Evolutionary conservation across 2,888 invertebrate species (phyloP), one percentile per base, ranked within the genome.

Genomic region (Blastobasis lacticolella): DNA sequence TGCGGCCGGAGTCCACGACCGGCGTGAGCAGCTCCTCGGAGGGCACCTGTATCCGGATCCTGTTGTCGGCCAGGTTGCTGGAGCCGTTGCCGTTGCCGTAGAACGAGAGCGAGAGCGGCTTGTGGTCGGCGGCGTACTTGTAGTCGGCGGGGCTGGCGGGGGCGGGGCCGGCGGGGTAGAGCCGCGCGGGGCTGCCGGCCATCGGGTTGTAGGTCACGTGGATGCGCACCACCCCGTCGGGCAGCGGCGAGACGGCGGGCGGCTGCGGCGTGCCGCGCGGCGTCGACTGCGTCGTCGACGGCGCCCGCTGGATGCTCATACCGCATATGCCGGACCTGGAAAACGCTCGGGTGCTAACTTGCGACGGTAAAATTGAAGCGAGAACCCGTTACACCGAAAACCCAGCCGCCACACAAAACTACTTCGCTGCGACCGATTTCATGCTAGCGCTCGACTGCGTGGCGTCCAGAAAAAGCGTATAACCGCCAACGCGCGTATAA

Each of bases 161-260:
- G 71, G 23, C 23, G 60, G 90, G 67, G 75, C 85, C 66, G 70
- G 83, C 62, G 62, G 90, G 68, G 71, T 89, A 90, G 1, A 90
- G 71, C 51, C 78, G 84, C 1, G 84, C 84, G 8, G 91, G 91
- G 59, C 89, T 88, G n/a, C 91, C 90, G 0, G 81, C 69, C 5
- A 82, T 65, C 0, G 89, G 88, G 61, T 90, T 90, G 76, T 94
- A 94, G 1, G 94, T 94, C 50, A 95, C 94, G 77, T 94, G 94
- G 59, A 95, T 94, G 55, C 94, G 89, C 49, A 95, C 91, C 46
- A 94, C 91, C 75, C 94, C 94, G 46, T 88, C 88, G 0, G 83
- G 80, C 45, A 81, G 69, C 0, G 93, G 93, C 36, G 92, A 92
- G 47, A 90, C 91, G 53, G 91, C 91, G 4, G 89, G 89, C 1